Evolutionary conservation across 2,888 invertebrate species (phyloP).

Genomic region (Andricus curvator): DNA sequence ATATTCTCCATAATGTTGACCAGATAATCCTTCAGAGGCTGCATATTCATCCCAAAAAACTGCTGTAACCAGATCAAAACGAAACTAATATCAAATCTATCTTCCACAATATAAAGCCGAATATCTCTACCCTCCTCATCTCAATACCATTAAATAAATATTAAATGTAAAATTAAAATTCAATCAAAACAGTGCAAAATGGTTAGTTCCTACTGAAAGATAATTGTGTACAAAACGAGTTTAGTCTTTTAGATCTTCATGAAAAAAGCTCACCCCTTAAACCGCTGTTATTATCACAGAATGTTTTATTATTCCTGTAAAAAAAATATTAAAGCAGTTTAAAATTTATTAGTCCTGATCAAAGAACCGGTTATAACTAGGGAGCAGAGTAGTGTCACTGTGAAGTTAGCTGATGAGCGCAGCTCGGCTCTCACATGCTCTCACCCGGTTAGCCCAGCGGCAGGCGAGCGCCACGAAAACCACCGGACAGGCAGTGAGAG

Average conservation of each 20-base stretch:
- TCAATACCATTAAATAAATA: neutral
- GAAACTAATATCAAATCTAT: conserved; percentile 52
- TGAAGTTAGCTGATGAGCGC: too few relatives aligned
- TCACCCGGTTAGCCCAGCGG: too few relatives aligned
- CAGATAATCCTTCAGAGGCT: neutral
- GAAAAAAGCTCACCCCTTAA: neutral
- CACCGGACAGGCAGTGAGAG: too few relatives aligned
- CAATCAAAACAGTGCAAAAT: neutral
- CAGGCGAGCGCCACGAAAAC: too few relatives aligned
- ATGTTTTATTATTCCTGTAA: too few relatives aligned
- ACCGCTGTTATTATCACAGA: too few relatives aligned
- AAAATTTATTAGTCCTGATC: too few relatives aligned
- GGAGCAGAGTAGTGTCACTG: too few relatives aligned
- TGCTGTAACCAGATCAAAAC: conserved; percentile 61
- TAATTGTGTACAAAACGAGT: neutral
- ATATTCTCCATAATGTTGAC: neutral
- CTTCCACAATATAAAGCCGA: conserved; percentile 8
- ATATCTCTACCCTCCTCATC: neutral
- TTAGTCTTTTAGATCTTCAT: neutral
- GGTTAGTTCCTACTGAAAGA: neutral
- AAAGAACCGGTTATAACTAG: too few relatives aligned
- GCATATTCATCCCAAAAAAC: conserved; percentile 52
- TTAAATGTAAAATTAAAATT: conserved; percentile 11
- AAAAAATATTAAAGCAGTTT: too few relatives aligned
- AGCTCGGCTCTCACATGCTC: too few relatives aligned